phyloP scores from a whole-genome alignment of 1,140 invertebrate species.

The Monomorium pharaonis region DNA sequence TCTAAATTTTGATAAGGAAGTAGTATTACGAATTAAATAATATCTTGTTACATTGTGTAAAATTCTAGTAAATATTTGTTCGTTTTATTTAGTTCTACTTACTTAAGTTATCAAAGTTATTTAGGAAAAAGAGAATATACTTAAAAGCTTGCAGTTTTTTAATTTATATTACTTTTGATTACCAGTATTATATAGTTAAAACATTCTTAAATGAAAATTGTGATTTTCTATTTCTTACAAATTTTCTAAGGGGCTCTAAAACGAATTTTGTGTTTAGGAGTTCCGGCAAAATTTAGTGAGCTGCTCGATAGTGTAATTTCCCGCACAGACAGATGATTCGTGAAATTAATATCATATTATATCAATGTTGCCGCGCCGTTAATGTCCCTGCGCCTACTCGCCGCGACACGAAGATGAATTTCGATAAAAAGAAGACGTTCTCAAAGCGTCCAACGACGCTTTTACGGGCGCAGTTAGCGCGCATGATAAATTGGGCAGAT shows the following conservation, averaged over 20 bases:
- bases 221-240: background rate
- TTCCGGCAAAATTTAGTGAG: background rate
- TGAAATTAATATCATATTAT: slow-evolving; percentile 34
- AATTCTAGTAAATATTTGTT: too few species aligned
- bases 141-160: too few species aligned
- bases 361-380: slow-evolving; percentile 19
- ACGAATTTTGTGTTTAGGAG: background rate
- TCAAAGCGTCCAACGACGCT: slow-evolving; percentile 29
- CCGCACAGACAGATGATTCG: background rate
- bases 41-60: too few species aligned
- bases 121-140: too few species aligned
- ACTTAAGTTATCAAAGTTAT: too few species aligned
- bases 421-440: slow-evolving; percentile 45
- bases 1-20: too few species aligned
- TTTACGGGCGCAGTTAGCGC: slow-evolving; percentile 43
- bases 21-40: too few species aligned
- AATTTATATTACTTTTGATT: too few species aligned
- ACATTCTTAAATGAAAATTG: background rate
- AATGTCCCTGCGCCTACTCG: background rate
- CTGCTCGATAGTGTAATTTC: background rate
- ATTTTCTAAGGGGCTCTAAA: background rate
- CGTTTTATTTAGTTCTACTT: too few species aligned
- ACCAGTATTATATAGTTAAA: too few species aligned
- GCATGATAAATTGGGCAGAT: slow-evolving; percentile 56
- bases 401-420: slow-evolving; percentile 43